These are phyloP conservation scores for Peromyscus maniculatus DNA, from an alignment of 2,113 vertebrate species.

Conservation along the genomic window DNA sequence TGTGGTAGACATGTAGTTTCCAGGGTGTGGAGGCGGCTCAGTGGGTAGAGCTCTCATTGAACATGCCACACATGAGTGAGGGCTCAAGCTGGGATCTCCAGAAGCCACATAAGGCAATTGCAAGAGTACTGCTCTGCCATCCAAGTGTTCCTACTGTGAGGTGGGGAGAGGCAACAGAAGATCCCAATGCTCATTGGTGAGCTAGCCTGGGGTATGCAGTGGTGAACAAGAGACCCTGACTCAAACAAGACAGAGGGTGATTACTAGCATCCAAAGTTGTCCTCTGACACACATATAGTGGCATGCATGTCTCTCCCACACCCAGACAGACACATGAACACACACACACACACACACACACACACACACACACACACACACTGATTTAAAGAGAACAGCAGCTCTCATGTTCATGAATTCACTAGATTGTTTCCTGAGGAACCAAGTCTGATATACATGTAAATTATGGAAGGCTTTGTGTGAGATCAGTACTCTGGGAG, in stretches of 20 bases:
- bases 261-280: too few relatives aligned
- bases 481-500: background rate
- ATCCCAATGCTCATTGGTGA: too few relatives aligned
- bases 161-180: background rate
- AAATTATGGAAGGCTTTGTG: background rate
- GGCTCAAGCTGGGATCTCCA: background rate
- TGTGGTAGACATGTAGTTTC: slow-evolving; percentile 2
- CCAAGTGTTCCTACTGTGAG: background rate
- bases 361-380: background rate
- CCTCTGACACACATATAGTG: background rate
- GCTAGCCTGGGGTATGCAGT: background rate
- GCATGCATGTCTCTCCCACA: background rate
- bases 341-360: background rate
- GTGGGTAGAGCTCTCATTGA: background rate
- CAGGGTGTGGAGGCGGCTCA: background rate
- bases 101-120: too few relatives aligned
- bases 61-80: background rate
- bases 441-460: background rate
- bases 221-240: background rate
- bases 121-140: too few relatives aligned
- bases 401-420: background rate
- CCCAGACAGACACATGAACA: background rate
- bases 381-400: background rate
- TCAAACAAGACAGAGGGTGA: background rate
- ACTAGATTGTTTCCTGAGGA: slow-evolving; percentile 26